Evolutionary conservation across 2,113 vertebrate genomes (phyloP), one percentile per base, ranked within the genome.

Genomic region (Zosterops lateralis): DNA sequence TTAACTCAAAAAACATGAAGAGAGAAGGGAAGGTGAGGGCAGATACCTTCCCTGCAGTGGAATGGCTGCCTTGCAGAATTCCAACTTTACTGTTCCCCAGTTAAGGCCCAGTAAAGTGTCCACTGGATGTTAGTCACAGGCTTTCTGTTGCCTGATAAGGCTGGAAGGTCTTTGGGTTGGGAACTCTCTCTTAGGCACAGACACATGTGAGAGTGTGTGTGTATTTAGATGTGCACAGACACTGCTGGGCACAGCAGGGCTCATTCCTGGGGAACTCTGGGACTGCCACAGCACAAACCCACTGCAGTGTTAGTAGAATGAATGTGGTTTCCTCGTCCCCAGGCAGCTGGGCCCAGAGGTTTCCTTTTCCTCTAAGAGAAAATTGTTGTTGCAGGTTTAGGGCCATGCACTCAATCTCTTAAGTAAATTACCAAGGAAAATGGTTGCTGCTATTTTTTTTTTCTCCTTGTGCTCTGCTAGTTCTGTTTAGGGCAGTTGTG

Each of bases 361-460:
- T 72, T 80, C 34, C 75, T 85, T 50, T 58, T 94, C 88, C 71
- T 94, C 48, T 67, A 38, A 75, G 92, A 66, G 87, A 51, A 68
- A 76, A 9, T 10, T 12, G 2, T 14, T 58, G 48, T 64, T 87
- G 77, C 71, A 40, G 57, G 75, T 73, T 42, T 25, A 68, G 89
- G 57, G 54, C 81, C 68, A 48, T 72, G 74, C 58, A 92, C 84
- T 94, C 87, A 79, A 76, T 93, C 87, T 93, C 86, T 82, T 93
- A 92, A 95, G 91, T 78, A 93, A 94, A 96, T 93, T 87, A 92
- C 66, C 15, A 79, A 82, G 77, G 51, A 92, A 96, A 94, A 89
- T 76, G 57, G 45, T 79, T 87, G 29, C 26, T 81, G 45, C 66
- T 82, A 9, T 72, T 94, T 90, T 44, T 53, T 53, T 83, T 67